Evolutionary conservation across 2,113 vertebrate genomes (phyloP).

Genomic region (Collichthys lucidus): DNA sequence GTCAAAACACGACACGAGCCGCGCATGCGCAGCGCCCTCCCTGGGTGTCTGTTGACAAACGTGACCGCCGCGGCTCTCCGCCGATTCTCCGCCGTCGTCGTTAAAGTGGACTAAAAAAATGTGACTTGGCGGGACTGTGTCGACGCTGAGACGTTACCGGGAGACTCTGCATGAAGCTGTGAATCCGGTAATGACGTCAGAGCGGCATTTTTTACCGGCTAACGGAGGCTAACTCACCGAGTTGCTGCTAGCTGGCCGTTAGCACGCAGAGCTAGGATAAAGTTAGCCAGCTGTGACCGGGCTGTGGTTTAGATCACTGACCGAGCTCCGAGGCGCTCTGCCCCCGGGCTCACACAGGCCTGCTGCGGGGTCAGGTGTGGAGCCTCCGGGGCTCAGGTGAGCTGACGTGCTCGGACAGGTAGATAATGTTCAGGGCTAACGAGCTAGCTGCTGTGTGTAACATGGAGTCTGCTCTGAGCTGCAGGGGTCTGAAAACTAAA

Average conservation of each 20-base stretch:
- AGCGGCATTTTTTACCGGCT: not conserved
- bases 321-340: rapidly evolving
- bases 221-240: not conserved
- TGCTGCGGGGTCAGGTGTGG: not conserved
- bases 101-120: conserved; percentile 42
- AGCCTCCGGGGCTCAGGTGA: not conserved
- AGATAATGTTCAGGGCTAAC: no score
- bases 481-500: no score
- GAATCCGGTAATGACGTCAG: conserved; percentile 45
- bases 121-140: conserved; percentile 17
- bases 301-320: not conserved
- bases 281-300: conserved; percentile 23
- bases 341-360: not conserved
- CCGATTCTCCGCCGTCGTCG: not conserved
- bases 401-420: no score
- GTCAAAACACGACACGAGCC: not conserved
- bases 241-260: conserved; percentile 39
- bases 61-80: conserved; percentile 46
- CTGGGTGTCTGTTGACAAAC: conserved; percentile 70
- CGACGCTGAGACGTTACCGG: not conserved
- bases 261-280: conserved; percentile 57
- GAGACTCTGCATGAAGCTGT: conserved; percentile 34
- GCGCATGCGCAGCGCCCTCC: conserved; percentile 46
- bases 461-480: no score
- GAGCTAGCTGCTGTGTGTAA: not conserved